Evolutionary conservation across 2,113 vertebrate species (phyloP).

Genomic region (Pelodiscus sinensis): DNA sequence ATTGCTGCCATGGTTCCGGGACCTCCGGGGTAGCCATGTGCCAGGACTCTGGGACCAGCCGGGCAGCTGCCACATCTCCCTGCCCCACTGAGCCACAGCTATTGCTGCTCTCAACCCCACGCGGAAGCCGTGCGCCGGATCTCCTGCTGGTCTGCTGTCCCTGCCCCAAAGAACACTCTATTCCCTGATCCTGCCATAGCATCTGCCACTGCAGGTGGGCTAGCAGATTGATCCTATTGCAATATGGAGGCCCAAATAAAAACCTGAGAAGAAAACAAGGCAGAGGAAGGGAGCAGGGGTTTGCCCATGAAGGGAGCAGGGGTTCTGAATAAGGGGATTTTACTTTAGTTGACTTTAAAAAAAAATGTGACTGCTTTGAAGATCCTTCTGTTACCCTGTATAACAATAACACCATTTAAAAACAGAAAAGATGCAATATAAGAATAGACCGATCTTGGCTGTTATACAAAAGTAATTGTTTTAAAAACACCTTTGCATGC

Average conservation of each 20-base stretch:
- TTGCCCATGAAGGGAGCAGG: not conserved
- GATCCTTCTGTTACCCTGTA: constrained; percentile 1
- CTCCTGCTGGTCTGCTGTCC: no score
- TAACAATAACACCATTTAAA: constrained; percentile 1
- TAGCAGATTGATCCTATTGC: not conserved
- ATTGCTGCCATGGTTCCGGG: no score
- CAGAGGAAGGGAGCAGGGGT: not conserved
- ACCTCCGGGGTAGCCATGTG: no score
- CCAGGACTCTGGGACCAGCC: no score
- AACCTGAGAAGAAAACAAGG: not conserved
- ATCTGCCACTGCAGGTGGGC: not conserved
- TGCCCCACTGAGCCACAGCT: no score
- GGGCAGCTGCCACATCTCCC: no score
- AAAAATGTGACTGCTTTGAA: not conserved
- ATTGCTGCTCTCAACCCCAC: no score
- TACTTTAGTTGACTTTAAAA: not conserved
- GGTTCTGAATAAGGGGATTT: not conserved
- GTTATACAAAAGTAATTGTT: not conserved
- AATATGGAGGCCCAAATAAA: not conserved
- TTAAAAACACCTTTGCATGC: not conserved
- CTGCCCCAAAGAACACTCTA: not conserved
- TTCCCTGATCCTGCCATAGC: not conserved
- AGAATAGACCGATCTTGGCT: not conserved
- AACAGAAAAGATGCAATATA: constrained; percentile 24
- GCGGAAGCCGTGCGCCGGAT: no score